phyloP scores from a whole-genome alignment of 1,140 invertebrate species.

The Drosophila dunni region DNA sequence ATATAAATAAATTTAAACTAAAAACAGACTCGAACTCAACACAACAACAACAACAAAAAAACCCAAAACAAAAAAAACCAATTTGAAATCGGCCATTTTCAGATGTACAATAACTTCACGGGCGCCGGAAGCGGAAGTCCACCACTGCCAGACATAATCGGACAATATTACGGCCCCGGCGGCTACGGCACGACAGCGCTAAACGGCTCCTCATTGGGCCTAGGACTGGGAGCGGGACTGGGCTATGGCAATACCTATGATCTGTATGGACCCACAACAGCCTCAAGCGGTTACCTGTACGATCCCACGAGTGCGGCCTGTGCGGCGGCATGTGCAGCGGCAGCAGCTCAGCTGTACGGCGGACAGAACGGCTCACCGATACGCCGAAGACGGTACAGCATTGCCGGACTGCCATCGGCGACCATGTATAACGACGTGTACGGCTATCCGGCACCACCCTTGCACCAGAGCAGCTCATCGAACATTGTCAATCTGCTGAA shows the following conservation, averaged over 20 bases:
- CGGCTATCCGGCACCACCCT: conserved; percentile 73
- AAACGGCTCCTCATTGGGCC: conserved; percentile 29
- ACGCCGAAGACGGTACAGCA: conserved; percentile 80
- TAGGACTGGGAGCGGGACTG: conserved; percentile 14
- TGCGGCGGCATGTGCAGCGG: conserved; percentile 56
- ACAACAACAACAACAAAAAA: conserved; percentile 44
- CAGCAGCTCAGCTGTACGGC: conserved; percentile 55
- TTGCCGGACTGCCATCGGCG: conserved; percentile 82
- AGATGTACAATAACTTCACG: conserved; percentile 84
- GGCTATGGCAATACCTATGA: conserved; percentile 63
- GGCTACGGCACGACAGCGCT: conserved; percentile 27
- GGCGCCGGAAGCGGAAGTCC: conserved; percentile 72
- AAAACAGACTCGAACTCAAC: conserved; percentile 12
- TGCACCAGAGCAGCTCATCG: conserved; percentile 79
- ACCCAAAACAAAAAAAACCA: conserved; percentile 53
- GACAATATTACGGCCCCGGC: conserved; percentile 73
- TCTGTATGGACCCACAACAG: conserved; percentile 52
- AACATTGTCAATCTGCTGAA: conserved; percentile 83
- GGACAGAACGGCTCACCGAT: conserved; percentile 72
- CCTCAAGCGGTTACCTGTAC: conserved; percentile 26
- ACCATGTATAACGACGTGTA: conserved; percentile 83
- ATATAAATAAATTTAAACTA: conserved; percentile 14
- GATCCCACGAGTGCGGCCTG: conserved; percentile 43
- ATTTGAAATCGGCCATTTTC: conserved; percentile 84
- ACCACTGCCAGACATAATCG: conserved; percentile 83